Evolutionary conservation across 2,888 invertebrate species (phyloP), one percentile per base, ranked within the genome.

Genomic region (Globia sparganii): DNA sequence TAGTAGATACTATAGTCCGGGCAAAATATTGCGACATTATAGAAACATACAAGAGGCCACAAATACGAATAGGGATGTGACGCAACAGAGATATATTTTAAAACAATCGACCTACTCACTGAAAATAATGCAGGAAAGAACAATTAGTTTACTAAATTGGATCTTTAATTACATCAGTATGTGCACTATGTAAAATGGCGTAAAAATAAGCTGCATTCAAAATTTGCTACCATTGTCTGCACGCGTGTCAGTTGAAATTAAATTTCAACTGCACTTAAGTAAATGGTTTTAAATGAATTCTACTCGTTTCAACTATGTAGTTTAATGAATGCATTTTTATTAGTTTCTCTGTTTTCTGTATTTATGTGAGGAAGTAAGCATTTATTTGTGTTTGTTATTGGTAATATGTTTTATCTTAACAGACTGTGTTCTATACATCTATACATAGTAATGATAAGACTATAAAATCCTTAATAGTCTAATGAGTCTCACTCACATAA

Each of bases 151-250:
- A 65, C 28, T 65, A 65, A 78, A 59, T 78, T 53, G 25, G 4
- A 31, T 28, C 66, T 25, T 31, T 18, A 75, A 43, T 31, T 56
- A 15, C 34, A 53, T 11, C 28, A 66, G 43, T 71, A 43, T 15
- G 21, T 67, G 53, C 21, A 59, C 31, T 67, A 68, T 34, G n/a
- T 61, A 74, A 72, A 72, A 70, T 49, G 34, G 11, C 5, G 34
- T 28, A 67, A 56, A 59, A 76, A 72, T 76, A 84, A 71, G 64
- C 66, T 73, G 64, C 66, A 72, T 70, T 71, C 59, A 66, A 34
- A 86, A 83, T 72, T 81, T 58, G 78, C 78, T 59, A 46, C 79
- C 79, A 37, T 69, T 78, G 78, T 78, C 70, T 83, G 84, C 81
- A 83, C 72, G 25, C 75, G 71, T 77, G 62, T 74, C 74, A 76